Evolutionary conservation across 1,140 invertebrate genomes (phyloP).

Genomic region (Drosophila pruinosa): DNA sequence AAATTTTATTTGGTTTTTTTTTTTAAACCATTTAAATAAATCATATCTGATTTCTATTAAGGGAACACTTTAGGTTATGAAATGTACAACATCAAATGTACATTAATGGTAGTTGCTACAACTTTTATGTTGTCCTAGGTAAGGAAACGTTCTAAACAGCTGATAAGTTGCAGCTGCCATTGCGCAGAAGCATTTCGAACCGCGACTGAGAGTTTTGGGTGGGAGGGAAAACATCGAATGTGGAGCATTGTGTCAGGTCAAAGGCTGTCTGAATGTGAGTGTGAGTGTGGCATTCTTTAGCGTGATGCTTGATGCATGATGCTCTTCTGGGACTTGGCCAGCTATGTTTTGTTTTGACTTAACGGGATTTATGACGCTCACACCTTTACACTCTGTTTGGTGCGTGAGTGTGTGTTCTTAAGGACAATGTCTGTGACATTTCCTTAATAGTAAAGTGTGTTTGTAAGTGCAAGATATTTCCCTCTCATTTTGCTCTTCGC

Average conservation of each 20-base stretch:
- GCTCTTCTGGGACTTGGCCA: conserved; percentile 23
- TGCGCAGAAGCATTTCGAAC: conserved; percentile 56
- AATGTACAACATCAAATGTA: too few relatives aligned
- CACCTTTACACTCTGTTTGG: conserved; percentile 16
- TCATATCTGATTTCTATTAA: too few relatives aligned
- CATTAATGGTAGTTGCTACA: neutral
- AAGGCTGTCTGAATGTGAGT: conserved; percentile 27
- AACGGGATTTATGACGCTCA: conserved; percentile 69
- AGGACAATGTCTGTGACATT: conserved; percentile 36
- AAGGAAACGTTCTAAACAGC: conserved; percentile 59
- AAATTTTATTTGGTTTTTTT: too few relatives aligned
- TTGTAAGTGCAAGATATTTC: conserved; percentile 48
- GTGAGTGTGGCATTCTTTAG: conserved; percentile 30
- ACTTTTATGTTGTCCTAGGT: conserved; percentile 66
- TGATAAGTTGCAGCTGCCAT: conserved; percentile 32
- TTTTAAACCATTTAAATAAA: too few relatives aligned
- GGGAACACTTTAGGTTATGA: too few relatives aligned
- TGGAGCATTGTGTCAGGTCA: conserved; percentile 81
- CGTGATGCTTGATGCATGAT: conserved; percentile 51
- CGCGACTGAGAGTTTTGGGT: neutral
- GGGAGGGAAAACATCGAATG: conserved; percentile 65
- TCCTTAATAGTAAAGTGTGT: neutral
- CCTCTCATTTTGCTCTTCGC: conserved; percentile 65
- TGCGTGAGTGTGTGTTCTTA: conserved; percentile 40
- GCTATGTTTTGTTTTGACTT: conserved; percentile 69